A percentile compares a stretch with the other conserved stretches of the same genome.
Conservation (phyloP, 1,140 invertebrate genomes). For the Muscidifurax raptorellus region DNA sequence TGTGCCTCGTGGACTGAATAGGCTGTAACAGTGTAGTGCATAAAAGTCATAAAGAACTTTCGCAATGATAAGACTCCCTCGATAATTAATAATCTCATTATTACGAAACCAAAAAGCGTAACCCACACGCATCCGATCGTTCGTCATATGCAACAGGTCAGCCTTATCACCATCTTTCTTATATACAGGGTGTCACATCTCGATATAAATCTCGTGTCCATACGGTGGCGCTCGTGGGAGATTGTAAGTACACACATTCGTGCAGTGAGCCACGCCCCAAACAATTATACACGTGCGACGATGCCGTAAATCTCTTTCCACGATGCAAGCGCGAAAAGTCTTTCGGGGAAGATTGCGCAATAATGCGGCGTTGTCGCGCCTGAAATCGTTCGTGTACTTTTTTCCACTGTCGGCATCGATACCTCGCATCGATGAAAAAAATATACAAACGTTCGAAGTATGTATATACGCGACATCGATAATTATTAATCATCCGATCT, state of each 20-base stretch:
- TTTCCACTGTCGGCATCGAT: background rate
- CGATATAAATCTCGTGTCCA: constrained; percentile 1
- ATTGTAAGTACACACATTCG: constrained; percentile 41
- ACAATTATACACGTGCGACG: constrained; percentile 43
- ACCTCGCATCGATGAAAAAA: background rate
- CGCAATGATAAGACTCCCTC: background rate
- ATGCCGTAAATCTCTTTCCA: constrained; percentile 33
- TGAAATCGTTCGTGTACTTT: background rate
- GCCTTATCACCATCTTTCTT: background rate
- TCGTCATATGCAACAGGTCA: background rate
- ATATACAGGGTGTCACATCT: background rate
- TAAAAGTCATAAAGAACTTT: background rate
- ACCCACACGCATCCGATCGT: background rate
- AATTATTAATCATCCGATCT: constrained; percentile 38
- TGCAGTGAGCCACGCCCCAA: constrained; percentile 45
- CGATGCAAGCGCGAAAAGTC: background rate
- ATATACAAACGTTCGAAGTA: background rate
- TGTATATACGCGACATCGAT: constrained; percentile 6
- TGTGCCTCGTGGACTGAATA: background rate
- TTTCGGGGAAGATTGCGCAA: background rate
- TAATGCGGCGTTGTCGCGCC: background rate
- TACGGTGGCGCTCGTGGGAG: constrained; percentile 42
- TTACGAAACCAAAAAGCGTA: background rate
- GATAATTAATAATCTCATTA: background rate
- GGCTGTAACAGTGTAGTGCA: background rate